A percentile compares a stretch with the other conserved stretches of the same genome.
Evolutionary conservation across 1,140 invertebrate genomes (phyloP).

Genomic region (Solenopsis fugax): DNA sequence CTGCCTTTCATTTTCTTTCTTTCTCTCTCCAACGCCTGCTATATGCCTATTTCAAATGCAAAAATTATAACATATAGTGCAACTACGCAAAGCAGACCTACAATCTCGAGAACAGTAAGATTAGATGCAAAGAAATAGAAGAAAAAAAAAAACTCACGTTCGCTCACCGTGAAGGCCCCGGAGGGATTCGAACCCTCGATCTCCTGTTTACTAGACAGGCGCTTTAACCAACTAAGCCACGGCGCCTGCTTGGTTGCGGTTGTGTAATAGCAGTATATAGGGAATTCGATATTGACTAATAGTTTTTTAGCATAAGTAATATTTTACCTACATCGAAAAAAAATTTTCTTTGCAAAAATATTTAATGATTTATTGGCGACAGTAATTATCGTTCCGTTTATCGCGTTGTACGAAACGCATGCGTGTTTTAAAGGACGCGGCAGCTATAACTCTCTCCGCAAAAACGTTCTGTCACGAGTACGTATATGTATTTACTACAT

Average conservation of each 20-base stretch:
- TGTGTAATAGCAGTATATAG: not conserved
- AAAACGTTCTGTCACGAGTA: constrained; percentile 3
- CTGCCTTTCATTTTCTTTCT: not conserved
- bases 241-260: constrained; percentile 77
- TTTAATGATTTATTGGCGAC: not conserved
- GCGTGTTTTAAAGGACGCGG: not conserved
- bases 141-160: not conserved
- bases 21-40: not conserved
- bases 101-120: not conserved
- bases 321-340: too few relatives aligned
- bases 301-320: too few relatives aligned
- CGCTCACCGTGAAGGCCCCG: constrained; percentile 82
- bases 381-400: not conserved
- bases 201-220: constrained; percentile 89
- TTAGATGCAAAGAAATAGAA: not conserved
- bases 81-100: not conserved
- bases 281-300: not conserved
- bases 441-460: constrained; percentile 3
- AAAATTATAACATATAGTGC: not conserved
- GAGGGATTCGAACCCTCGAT: constrained; percentile 88
- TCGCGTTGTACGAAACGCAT: not conserved
- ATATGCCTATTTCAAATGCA: not conserved
- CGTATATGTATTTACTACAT: not conserved
- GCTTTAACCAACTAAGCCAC: constrained; percentile 89
- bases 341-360: not conserved